Evolutionary conservation across 2,113 vertebrate genomes (phyloP).

Genomic region (Emydocephalus ijimae): DNA sequence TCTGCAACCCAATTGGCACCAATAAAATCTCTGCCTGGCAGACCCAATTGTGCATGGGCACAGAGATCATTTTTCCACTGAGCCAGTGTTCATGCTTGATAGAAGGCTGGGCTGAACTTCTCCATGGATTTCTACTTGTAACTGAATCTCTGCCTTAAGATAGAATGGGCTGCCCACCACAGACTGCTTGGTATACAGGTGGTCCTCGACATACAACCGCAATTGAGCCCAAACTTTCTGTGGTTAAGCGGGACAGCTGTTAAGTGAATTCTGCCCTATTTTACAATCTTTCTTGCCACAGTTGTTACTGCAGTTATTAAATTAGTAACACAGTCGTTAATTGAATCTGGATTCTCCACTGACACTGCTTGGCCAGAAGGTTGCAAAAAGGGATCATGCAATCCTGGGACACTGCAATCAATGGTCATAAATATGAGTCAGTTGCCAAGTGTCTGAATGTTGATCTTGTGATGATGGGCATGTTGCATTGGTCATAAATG

Average conservation of each 20-base stretch:
- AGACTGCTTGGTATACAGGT: neutral
- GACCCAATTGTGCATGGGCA: neutral
- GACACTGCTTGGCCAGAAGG: neutral
- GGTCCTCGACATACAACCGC: neutral
- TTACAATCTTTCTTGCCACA: neutral
- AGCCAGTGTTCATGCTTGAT: neutral
- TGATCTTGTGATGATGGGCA: no score
- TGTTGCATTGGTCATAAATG: neutral
- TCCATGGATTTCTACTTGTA: neutral
- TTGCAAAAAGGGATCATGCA: neutral
- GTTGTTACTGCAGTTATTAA: neutral
- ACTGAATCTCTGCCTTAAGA: neutral
- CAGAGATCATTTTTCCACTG: neutral
- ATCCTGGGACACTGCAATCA: neutral
- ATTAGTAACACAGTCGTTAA: neutral
- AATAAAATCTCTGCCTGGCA: accelerated
- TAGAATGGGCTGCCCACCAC: neutral
- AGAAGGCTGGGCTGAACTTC: neutral
- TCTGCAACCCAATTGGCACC: neutral
- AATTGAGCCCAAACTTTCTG: neutral
- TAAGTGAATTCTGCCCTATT: neutral
- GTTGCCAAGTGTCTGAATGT: neutral
- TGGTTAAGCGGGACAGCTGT: neutral
- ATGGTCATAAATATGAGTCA: neutral
- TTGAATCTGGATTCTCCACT: neutral